Conservation (phyloP, 2,797 vertebrate species). For the Anabas testudineus region DNA sequence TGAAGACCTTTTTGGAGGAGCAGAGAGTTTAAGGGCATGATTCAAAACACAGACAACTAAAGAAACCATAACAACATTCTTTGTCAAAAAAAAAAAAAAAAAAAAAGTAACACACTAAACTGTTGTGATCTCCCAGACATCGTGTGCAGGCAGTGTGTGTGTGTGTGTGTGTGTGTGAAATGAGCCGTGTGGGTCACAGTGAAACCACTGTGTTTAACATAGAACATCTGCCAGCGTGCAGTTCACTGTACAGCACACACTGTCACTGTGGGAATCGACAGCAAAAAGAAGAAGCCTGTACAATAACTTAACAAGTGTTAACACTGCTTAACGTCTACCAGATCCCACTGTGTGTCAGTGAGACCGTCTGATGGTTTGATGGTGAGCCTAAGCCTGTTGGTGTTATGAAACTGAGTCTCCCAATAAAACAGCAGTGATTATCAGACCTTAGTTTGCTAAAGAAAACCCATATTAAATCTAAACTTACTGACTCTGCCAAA, state of each 20-base stretch:
- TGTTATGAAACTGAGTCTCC: background rate
- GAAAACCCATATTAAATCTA: constrained; percentile 1
- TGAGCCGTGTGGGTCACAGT: constrained; percentile 39
- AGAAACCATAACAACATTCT: constrained; percentile 1
- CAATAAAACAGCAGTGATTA: constrained; percentile 6
- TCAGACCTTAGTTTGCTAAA: constrained; percentile 1
- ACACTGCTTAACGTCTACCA: background rate
- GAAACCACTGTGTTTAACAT: constrained; percentile 38
- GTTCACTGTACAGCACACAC: constrained; percentile 7
- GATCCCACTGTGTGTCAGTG: background rate
- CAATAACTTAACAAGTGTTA: background rate
- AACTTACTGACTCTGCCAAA: background rate
- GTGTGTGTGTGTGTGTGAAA: constrained; percentile 25
- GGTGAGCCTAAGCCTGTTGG: background rate
- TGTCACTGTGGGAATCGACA: constrained; percentile 1
- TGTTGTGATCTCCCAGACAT: background rate
- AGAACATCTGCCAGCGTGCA: constrained; percentile 51
- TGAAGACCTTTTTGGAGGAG: background rate
- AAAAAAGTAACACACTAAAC: background rate
- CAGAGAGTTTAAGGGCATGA: background rate
- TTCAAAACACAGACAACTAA: background rate
- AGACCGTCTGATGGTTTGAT: background rate
- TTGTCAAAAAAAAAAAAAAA: background rate
- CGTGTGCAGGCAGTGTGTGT: constrained; percentile 1
- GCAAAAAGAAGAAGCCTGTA: background rate